Evolutionary conservation across 2,797 vertebrate species (phyloP).

Genomic region (Anabas testudineus): DNA sequence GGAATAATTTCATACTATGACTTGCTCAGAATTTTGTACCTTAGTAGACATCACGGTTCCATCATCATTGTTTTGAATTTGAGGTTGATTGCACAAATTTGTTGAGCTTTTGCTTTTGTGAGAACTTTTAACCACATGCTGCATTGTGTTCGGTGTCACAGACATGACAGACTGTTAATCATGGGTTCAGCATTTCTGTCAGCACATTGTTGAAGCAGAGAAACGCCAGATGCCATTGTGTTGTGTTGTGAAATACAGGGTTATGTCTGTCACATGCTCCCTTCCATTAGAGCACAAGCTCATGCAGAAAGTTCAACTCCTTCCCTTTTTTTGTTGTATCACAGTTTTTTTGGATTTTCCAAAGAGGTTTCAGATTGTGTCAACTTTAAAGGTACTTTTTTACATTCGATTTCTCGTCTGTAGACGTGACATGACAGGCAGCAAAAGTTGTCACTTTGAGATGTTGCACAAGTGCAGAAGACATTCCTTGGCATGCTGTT

Average conservation of each 20-base stretch:
- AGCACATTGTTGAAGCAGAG: constrained; percentile 56
- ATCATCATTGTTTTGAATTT: neutral
- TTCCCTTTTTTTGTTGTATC: constrained; percentile 79
- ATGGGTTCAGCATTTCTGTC: constrained; percentile 65
- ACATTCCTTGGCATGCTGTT: constrained; percentile 11
- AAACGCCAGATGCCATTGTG: constrained; percentile 45
- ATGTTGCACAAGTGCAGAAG: constrained; percentile 41
- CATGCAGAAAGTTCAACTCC: constrained; percentile 32
- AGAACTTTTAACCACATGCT: constrained; percentile 7
- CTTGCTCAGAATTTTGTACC: neutral
- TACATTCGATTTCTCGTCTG: neutral
- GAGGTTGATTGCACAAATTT: neutral
- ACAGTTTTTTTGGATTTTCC: constrained; percentile 58
- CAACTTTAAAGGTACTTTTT: neutral
- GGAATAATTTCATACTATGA: neutral
- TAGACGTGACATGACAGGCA: neutral
- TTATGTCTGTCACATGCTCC: constrained; percentile 78
- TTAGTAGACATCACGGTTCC: neutral
- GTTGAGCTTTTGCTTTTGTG: neutral
- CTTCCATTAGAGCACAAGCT: constrained; percentile 21
- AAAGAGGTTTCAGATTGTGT: constrained; percentile 17
- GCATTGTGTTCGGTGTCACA: constrained; percentile 22
- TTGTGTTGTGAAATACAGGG: constrained; percentile 72
- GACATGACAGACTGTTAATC: constrained; percentile 48
- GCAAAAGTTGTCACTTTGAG: constrained; percentile 21